Evolutionary conservation across 2,888 invertebrate genomes (phyloP), one percentile per base, ranked within the genome.

Genomic region (Galerucella pusilla): DNA sequence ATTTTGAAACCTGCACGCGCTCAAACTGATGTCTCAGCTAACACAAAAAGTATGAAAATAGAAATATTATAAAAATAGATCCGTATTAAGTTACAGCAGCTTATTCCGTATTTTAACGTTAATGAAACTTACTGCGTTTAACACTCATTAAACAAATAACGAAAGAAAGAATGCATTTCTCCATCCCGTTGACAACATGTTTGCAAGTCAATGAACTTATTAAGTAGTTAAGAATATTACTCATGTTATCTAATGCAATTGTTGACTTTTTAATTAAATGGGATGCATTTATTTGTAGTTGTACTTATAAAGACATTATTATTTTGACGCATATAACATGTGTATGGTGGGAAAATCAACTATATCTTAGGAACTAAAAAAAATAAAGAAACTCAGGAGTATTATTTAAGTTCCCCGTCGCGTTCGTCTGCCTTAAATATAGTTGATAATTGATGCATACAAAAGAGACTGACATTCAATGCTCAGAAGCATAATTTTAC

Each of bases 221-320:
- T 20, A 57, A 57, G 57, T 20, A 57, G 57, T 57, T 57, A 57
- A 57, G 57, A 57, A 57, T 57, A 57, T 57, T 57, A 57, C 57
- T 57, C 57, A 57, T 16, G 57, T 57, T 57, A 57, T 57, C 57
- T 57, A 57, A 57, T 57, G 57, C 57, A 57, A 20, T 57, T 57
- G 57, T 57, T 57, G 57, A 57, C 57, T 57, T 57, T 57, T 57
- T 57, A 57, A 20, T 57, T 20, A 57, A 57, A 57, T 57, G 57
- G n/a, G 52, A 57, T 57, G 57, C 57, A 57, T 10, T 57, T 57
- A 57, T 57, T 16, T 20, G 16, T 57, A 57, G 57, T 57, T 20
- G 9, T 3, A 57, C 11, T 57, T 57, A 57, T 57, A 57, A 57
- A 57, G 20, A n/a, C n/a, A 52, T 52, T 52, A 52, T 52, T 52